Evolutionary conservation across 2,888 invertebrate species (phyloP).

Genomic region (Matsumyia berberina): DNA sequence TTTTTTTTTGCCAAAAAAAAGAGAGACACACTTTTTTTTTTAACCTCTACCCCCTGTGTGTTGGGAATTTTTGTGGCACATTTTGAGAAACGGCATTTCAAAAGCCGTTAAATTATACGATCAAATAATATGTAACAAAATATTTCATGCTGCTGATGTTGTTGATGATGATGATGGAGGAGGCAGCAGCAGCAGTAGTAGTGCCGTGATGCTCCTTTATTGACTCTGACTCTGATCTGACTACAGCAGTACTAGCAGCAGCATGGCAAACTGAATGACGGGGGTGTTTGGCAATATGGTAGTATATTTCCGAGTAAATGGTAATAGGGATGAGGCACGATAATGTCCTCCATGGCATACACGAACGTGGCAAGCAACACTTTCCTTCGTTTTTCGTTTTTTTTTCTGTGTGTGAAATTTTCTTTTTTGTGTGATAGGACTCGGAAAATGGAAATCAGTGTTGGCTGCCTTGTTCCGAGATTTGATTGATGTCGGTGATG

Average conservation of each 20-base stretch:
- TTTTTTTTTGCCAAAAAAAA: slow-evolving; percentile 22
- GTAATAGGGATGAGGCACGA: slow-evolving; percentile 45
- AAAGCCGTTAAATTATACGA: slow-evolving; percentile 74
- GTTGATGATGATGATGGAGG: slow-evolving; percentile 53
- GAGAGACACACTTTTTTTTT: slow-evolving; percentile 11
- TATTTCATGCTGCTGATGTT: slow-evolving; percentile 57
- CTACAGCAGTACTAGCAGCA: slow-evolving; percentile 10
- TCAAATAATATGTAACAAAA: slow-evolving; percentile 75
- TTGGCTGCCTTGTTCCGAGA: slow-evolving; percentile 67
- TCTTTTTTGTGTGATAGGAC: slow-evolving; percentile 44
- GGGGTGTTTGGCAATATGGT: slow-evolving; percentile 41
- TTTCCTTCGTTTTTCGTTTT: slow-evolving; percentile 25
- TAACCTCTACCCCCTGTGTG: neutral
- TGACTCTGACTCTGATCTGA: slow-evolving; percentile 59
- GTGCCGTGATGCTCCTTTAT: slow-evolving; percentile 61
- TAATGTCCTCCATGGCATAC: slow-evolving; percentile 49
- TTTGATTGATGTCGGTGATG: slow-evolving; percentile 73
- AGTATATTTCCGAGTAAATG: slow-evolving; percentile 47
- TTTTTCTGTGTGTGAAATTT: neutral
- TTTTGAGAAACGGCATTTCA: slow-evolving; percentile 63
- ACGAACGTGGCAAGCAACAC: slow-evolving; percentile 57
- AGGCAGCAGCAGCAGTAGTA: slow-evolving; percentile 1
- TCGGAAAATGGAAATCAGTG: slow-evolving; percentile 73
- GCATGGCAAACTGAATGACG: slow-evolving; percentile 53
- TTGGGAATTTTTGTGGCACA: slow-evolving; percentile 62